A percentile compares a stretch with the other conserved stretches of the same genome.
These are phyloP conservation scores for Colletes gigas DNA, from an alignment of 1,140 invertebrate genomes.

Conservation along the genomic window DNA sequence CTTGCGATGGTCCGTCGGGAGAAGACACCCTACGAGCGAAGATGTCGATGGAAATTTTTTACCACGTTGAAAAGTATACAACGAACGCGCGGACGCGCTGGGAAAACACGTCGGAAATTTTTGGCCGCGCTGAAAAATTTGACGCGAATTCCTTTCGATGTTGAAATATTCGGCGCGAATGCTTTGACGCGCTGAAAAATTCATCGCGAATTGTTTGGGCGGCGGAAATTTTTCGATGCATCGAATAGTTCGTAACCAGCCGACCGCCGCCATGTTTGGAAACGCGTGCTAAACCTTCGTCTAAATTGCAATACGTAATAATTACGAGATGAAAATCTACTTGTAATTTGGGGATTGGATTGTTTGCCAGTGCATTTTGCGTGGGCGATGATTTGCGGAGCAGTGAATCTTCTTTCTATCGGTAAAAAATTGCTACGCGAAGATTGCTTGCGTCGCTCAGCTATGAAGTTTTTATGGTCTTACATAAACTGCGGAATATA, in stretches of 20 bases:
- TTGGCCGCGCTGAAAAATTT: neutral
- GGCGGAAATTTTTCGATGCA: neutral
- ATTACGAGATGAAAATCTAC: too few species aligned
- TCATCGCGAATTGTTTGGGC: neutral
- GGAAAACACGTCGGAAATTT: neutral
- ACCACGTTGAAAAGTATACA: neutral
- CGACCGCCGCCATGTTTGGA: too few species aligned
- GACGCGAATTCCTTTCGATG: neutral
- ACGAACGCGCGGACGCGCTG: neutral
- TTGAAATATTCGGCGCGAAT: neutral
- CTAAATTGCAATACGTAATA: too few species aligned
- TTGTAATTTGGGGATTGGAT: neutral
- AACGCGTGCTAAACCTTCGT: too few species aligned
- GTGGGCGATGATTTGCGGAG: neutral
- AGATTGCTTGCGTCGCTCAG: neutral
- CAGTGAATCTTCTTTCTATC: conserved; percentile 1
- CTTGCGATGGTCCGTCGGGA: too few species aligned
- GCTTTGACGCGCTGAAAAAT: neutral
- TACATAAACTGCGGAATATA: conserved; percentile 25
- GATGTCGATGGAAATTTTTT: neutral
- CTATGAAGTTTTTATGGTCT: conserved; percentile 18
- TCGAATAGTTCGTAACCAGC: neutral
- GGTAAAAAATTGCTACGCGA: neutral
- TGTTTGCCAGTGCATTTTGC: neutral
- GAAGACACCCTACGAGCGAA: neutral